Evolutionary conservation across 2,797 vertebrate genomes (phyloP).

Genomic region (Tragelaphus oryx): DNA sequence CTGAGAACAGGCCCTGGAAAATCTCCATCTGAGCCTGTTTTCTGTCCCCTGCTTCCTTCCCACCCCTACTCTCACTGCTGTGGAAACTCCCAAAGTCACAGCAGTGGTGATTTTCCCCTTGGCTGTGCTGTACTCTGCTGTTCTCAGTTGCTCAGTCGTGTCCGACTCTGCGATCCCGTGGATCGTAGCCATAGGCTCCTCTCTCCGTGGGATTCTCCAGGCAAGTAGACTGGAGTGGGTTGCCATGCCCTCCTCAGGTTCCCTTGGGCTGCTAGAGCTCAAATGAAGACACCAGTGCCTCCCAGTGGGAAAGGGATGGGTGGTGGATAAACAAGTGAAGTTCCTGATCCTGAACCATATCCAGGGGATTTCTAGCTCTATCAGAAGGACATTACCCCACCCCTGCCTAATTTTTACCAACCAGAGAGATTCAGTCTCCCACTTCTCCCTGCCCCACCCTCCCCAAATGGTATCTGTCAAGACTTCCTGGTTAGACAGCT

Average conservation of each 20-base stretch:
- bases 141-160: background rate
- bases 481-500: background rate
- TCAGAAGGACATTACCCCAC: background rate
- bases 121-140: background rate
- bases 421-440: background rate
- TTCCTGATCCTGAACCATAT: background rate
- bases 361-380: background rate
- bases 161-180: background rate
- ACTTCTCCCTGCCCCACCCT: background rate
- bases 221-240: background rate
- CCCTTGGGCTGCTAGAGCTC: background rate
- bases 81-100: background rate
- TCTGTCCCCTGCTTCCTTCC: background rate
- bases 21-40: background rate
- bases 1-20: background rate
- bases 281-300: background rate
- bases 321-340: background rate
- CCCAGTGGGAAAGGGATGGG: background rate
- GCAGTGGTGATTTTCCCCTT: background rate
- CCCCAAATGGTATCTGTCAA: background rate
- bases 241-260: background rate
- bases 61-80: accelerated
- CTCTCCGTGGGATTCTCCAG: background rate
- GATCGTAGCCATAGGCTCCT: background rate
- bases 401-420: background rate